These are phyloP conservation scores for Sternotherus odoratus DNA, from an alignment of 2,797 vertebrate genomes.

Conservation along the genomic window DNA sequence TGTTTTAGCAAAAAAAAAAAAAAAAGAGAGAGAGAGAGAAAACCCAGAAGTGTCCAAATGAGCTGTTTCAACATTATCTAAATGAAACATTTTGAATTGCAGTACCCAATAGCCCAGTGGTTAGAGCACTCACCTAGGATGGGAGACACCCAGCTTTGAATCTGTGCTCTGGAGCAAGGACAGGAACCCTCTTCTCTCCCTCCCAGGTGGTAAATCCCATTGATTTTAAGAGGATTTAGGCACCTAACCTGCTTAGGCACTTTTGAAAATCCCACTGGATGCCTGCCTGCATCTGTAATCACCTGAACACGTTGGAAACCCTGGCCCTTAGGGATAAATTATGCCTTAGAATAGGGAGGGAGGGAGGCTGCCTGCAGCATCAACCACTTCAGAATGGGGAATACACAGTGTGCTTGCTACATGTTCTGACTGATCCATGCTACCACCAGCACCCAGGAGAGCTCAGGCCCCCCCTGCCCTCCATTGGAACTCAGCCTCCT, in stretches of 20 bases:
- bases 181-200: not conserved
- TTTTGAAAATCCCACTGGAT: not conserved
- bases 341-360: not conserved
- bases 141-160: not conserved
- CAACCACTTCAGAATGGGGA: not conserved
- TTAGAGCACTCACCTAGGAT: not conserved
- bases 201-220: not conserved
- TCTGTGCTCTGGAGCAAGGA: not conserved
- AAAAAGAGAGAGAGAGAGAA: no score
- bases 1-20: not conserved
- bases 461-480: not conserved
- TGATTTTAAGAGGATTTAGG: not conserved
- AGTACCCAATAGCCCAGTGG: not conserved
- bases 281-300: not conserved
- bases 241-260: not conserved
- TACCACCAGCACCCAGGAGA: not conserved
- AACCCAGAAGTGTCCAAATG: not conserved
- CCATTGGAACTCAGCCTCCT: not conserved
- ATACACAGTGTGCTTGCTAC: rapidly evolving
- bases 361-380: not conserved
- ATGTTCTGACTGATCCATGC: not conserved
- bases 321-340: not conserved
- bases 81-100: not conserved
- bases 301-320: not conserved
- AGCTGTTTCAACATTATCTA: not conserved